Conservation (phyloP, 2,888 invertebrate species). For the Sphinx pinastri region DNA sequence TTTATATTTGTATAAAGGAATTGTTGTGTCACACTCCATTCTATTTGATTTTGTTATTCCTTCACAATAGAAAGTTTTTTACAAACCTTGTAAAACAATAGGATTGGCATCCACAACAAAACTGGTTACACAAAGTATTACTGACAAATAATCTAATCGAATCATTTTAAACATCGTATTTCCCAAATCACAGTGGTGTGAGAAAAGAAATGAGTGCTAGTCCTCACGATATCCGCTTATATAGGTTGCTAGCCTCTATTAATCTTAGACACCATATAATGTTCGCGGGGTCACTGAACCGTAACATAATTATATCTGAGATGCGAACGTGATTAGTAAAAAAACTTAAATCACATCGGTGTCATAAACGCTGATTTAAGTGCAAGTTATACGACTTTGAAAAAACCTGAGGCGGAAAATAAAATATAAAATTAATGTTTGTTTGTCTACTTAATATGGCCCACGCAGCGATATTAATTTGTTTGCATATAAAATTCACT, state of each 20-base stretch:
- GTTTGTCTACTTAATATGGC: neutral
- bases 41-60: neutral
- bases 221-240: constrained; percentile 26
- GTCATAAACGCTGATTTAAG: constrained; percentile 28
- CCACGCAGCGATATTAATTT: neutral
- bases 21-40: neutral
- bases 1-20: neutral
- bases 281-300: constrained; percentile 25
- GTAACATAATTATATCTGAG: constrained; percentile 29
- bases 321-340: constrained; percentile 29
- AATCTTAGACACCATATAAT: constrained; percentile 25
- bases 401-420: constrained; percentile 6
- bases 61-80: constrained; percentile 26
- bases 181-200: constrained; percentile 25
- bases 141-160: constrained; percentile 33
- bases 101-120: constrained; percentile 45
- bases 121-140: constrained; percentile 30
- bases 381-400: constrained; percentile 23
- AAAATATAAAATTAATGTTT: neutral
- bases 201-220: constrained; percentile 28
- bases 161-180: constrained; percentile 23
- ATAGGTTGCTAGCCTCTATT: constrained; percentile 30
- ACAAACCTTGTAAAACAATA: constrained; percentile 60
- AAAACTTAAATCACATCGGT: constrained; percentile 28
- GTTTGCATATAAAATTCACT: neutral